Base-by-base conservation (phyloP, 2,113 vertebrate genomes). In the Beaufortia kweichowensis region DNA sequence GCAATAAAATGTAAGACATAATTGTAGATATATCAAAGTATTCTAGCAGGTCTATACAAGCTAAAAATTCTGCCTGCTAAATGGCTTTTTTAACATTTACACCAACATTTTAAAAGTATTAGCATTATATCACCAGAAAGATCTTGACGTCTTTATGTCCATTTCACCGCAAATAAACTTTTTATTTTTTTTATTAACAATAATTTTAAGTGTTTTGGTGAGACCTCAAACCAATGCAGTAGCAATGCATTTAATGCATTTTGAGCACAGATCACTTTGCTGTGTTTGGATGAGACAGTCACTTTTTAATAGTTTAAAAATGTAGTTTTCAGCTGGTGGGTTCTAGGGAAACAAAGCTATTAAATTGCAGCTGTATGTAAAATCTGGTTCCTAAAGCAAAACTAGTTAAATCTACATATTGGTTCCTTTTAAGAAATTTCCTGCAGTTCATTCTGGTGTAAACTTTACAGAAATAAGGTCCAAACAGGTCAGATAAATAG, bases 141-240 rank as follows among this genome's bases (percentile, higher is more conserved):
- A 73, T 19, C 26, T 73, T 46, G 23, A 76, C 31, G 70, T 46
- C 23, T 17, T 67, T 78, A 48, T 12, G 33, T 73, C 55, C 21
- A 24, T 26, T 61, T 71, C 17, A 11, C 17, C 71, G 26, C 23
- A 41, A 59, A 66, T 28, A 33, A 55, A 29, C 39, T 33, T 74
- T 63, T 53, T 48, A n/a, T n/a, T n/a, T 61, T 0, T 35, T 79
- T 79, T 79, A 82, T 79, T 71, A 82, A 77, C 77, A 82, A 63
- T 79, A 82, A 79, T 68, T 76, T 68, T 79, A 73, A 82, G 61
- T 59, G 57, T 61, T 68, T 79, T 33, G 55, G 60, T 72, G 61
- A 67, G 43, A 79, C 67, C 60, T 28, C 75, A 66, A 82, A 62
- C 59, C 72, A 73, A n/a, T n/a, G n/a, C 24, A 39, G 61, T 17